Evolutionary conservation across 2,797 vertebrate genomes (phyloP).

Genomic region (Sebastes oblongus): DNA sequence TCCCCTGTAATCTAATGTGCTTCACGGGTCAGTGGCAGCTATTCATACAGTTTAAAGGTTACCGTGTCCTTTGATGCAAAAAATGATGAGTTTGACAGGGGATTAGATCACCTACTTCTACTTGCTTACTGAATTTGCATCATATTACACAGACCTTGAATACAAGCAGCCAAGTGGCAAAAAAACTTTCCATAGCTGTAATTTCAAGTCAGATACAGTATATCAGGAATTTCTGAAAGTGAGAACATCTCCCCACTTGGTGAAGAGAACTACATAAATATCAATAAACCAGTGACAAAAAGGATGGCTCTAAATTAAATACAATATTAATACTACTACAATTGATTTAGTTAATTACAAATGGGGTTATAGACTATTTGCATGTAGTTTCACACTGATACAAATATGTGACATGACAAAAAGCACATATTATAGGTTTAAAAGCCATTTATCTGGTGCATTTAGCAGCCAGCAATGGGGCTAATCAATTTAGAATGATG

Average conservation of each 20-base stretch:
- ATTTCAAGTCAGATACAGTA: neutral
- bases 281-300: neutral
- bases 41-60: constrained; percentile 1
- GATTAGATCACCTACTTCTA: neutral
- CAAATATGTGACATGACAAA: neutral
- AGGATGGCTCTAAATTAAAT: neutral
- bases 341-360: neutral
- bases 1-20: constrained; percentile 1
- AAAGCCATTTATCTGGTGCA: neutral
- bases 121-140: neutral
- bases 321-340: neutral
- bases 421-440: neutral
- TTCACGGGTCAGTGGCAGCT: neutral
- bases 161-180: neutral
- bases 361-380: neutral
- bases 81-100: neutral
- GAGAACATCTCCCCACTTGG: neutral
- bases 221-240: neutral
- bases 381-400: neutral
- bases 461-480: neutral
- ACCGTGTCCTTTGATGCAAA: neutral
- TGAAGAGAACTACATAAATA: neutral
- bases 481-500: neutral
- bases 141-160: neutral
- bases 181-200: neutral